Conservation (phyloP, 2,888 invertebrate species). For the Caenorhabditis macrosperma region DNA sequence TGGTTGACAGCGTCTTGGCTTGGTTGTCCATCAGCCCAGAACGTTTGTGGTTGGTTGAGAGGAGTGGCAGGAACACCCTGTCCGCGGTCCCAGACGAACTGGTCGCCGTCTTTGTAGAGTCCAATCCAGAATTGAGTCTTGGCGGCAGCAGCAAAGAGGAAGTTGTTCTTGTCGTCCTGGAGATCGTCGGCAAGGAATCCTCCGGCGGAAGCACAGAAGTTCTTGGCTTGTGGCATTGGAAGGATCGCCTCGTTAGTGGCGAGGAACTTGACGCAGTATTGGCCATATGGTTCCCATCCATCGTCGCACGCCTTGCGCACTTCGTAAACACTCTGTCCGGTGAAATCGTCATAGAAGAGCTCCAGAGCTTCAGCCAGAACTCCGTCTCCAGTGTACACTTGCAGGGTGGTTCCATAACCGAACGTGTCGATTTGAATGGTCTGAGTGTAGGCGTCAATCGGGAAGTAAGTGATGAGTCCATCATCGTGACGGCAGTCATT, state of each 20-base stretch:
- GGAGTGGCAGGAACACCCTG: constrained; percentile 1
- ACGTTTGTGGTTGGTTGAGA: constrained; percentile 52
- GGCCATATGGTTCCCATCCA: constrained; percentile 64
- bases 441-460: constrained; percentile 71
- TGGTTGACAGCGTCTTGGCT: constrained; percentile 53
- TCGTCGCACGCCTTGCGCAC: constrained; percentile 66
- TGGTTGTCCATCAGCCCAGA: constrained; percentile 58
- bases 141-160: constrained; percentile 34
- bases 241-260: constrained; percentile 19
- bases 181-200: constrained; percentile 72
- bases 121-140: constrained; percentile 66
- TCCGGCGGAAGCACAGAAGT: constrained; percentile 62
- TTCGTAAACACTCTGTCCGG: constrained; percentile 61
- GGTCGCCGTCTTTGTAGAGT: constrained; percentile 47
- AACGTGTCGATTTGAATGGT: constrained; percentile 59
- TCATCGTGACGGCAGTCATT: constrained; percentile 57
- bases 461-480: constrained; percentile 63
- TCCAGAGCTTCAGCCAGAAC: constrained; percentile 24
- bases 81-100: constrained; percentile 66
- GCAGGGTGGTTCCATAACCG: constrained; percentile 55
- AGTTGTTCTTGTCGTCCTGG: constrained; percentile 53
- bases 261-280: constrained; percentile 64
- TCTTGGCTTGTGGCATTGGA: constrained; percentile 63
- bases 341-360: constrained; percentile 57
- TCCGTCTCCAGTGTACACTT: constrained; percentile 54